Base-by-base conservation (phyloP, 2,888 invertebrate genomes). In the Euzetes globulus region DNA sequence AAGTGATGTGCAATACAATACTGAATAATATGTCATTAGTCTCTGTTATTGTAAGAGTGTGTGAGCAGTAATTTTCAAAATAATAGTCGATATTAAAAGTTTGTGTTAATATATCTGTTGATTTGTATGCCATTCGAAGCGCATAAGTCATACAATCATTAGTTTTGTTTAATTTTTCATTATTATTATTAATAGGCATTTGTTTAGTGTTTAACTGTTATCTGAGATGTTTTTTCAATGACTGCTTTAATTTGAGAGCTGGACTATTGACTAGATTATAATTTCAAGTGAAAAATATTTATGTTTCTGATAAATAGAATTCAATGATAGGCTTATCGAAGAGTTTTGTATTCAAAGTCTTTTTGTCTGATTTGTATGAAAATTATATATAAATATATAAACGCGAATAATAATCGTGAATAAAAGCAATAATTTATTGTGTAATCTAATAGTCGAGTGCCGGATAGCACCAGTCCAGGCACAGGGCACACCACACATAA, bases 111-210 rank as follows among this genome's bases (percentile, higher is more conserved):
- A 58, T 25, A 58, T 58, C 58, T 58, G 2, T 22, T 58, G 2
- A 58, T 19, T 55, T 58, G 58, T 58, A 25, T 58, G 58, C 58
- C 58, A 58, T 58, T 58, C 4, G 50, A 50, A 50, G n/a, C 50
- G 9, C 15, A 60, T 29, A 6, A 37, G 37, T 41, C 37, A 65
- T 65, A 37, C 19, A 65, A 2, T 33, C 25, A 60, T 60, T 50
- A 19, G 50, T 50, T 50, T n/a, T n/a, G 19, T n/a, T n/a, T 50
- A n/a, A 50, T 5, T 50, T n/a, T 19, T 50, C 6, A 50, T 55
- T 55, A 55, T 55, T 55, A 55, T 55, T 55, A 55, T 55, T 55
- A 55, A 17, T 55, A 55, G 55, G 11, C 55, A 55, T 55, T 55
- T 55, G 55, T 55, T 55, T 55, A 50, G 55, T 25, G 55, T 55